phyloP scores from a whole-genome alignment of 2,888 invertebrate species.

The Orthosia incerta region DNA sequence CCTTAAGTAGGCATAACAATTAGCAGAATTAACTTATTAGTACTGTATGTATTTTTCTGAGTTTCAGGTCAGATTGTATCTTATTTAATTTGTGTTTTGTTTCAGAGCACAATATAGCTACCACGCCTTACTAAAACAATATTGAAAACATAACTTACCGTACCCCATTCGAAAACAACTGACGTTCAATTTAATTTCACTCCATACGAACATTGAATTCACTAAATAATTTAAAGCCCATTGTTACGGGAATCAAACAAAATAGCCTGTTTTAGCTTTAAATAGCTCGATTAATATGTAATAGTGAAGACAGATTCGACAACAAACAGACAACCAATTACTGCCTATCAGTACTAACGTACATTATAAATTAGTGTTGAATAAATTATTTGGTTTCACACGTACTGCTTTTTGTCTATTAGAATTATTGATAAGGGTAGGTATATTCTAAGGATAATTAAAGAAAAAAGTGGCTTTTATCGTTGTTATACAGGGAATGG shows the following conservation, averaged over 20 bases:
- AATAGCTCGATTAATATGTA: slow-evolving; percentile 58
- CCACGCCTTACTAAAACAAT: not conserved
- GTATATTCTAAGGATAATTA: slow-evolving; percentile 6
- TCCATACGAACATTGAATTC: slow-evolving; percentile 29
- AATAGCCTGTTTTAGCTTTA: slow-evolving; percentile 45
- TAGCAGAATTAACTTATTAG: not conserved
- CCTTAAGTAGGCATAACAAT: too few species aligned
- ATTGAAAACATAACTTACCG: not conserved
- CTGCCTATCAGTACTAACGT: slow-evolving; percentile 19
- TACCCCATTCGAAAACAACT: not conserved
- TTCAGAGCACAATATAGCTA: not conserved
- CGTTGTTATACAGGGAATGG: not conserved
- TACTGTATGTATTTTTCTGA: not conserved
- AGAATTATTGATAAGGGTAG: slow-evolving; percentile 34
- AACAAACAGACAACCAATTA: slow-evolving; percentile 58
- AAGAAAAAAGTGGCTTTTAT: not conserved
- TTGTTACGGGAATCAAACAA: slow-evolving; percentile 23
- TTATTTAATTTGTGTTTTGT: not conserved
- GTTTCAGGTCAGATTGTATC: not conserved
- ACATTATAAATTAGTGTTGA: slow-evolving; percentile 56
- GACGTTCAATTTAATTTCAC: slow-evolving; percentile 16
- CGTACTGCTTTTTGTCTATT: slow-evolving; percentile 14
- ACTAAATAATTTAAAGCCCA: slow-evolving; percentile 41
- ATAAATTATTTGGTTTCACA: slow-evolving; percentile 42
- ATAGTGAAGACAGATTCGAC: slow-evolving; percentile 62